phyloP scores from a whole-genome alignment of 2,888 invertebrate genomes.

The Rotaria socialis region DNA sequence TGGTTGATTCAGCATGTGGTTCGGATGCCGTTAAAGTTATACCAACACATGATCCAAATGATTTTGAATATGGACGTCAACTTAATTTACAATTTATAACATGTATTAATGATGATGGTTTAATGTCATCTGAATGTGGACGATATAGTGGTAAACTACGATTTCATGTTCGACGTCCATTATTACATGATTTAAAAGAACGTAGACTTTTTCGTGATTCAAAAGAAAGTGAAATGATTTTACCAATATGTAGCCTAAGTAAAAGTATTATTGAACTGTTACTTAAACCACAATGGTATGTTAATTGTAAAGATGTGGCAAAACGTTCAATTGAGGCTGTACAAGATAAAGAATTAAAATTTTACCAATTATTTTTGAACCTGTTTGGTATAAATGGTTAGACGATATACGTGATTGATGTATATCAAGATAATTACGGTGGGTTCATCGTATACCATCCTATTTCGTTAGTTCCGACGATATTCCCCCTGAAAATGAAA shows the following conservation, averaged over 20 bases:
- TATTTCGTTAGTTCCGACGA: conserved; percentile 71
- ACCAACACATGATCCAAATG: conserved; percentile 92
- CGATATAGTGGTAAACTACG: conserved; percentile 79
- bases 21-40: conserved; percentile 99
- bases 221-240: conserved; percentile 86
- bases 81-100: conserved; percentile 80
- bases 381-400: conserved; percentile 93
- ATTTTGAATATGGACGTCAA: conserved; percentile 87
- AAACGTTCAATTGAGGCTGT: conserved; percentile 76
- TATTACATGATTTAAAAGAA: conserved; percentile 72
- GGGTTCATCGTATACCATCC: conserved; percentile 96
- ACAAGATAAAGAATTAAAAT: conserved; percentile 74
- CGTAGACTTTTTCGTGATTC: conserved; percentile 74
- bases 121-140: conserved; percentile 73
- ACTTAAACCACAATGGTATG: conserved; percentile 93
- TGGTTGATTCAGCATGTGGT: conserved; percentile 89
- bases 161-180: conserved; percentile 78
- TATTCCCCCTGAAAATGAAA: conserved; percentile 48
- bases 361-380: conserved; percentile 81
- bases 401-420: conserved; percentile 85
- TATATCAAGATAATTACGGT: conserved; percentile 93
- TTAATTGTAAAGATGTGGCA: conserved; percentile 82
- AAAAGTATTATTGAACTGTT: conserved; percentile 95
- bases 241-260: conserved; percentile 84
- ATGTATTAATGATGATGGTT: conserved; percentile 85